Base-by-base conservation (phyloP, 2,113 vertebrate genomes). In the Gavia stellata region DNA sequence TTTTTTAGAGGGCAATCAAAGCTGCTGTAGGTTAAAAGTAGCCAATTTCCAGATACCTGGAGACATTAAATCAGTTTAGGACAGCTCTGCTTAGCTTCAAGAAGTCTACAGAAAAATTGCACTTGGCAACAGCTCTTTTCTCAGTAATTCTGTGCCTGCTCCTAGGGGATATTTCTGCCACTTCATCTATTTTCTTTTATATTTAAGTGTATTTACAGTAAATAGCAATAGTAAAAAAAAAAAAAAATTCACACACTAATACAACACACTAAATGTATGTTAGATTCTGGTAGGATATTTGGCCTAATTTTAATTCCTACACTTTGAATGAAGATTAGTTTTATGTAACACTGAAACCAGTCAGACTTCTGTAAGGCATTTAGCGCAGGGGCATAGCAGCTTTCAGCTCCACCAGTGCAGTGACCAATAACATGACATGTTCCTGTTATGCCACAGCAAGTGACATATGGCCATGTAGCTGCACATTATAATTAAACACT, bases 401-500 rank as follows among this genome's bases (percentile, higher is more conserved):
- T 80, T 68, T 50, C 59, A 38, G 90, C 91, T 90, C 82, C 66
- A 82, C 59, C 75, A 68, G 40, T 12, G 58, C 77, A 65, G 52
- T 20, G 63, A 86, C 73, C 79, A 59, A 44, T 95, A 90, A 82
- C 18, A 3, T n/a, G 67, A 79, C 88, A 65, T 16, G 3, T 56
- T 47, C 55, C 72, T 52, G 79, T 67, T 67, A 82, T 26, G 50
- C 56, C 92, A 95, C 50, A 92, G 62, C 72, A 81, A 95, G 90
- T 93, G 95, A 96, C 97, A 80, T 90, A 49, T 23, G 74, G 89
- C 89, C 47, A 10, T 7, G 53, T 47, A 80, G 92, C 81, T 90
- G 45, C 87, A 87, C 90, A 5, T 77, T 86, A 49, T 95, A 95
- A 96, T 96, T 95, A 98, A 74, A 81, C 59, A 78, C 86, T 68